phyloP scores from a whole-genome alignment of 37 sponge, comb jelly and placozoan genomes.

The Geodia barretti region DNA sequence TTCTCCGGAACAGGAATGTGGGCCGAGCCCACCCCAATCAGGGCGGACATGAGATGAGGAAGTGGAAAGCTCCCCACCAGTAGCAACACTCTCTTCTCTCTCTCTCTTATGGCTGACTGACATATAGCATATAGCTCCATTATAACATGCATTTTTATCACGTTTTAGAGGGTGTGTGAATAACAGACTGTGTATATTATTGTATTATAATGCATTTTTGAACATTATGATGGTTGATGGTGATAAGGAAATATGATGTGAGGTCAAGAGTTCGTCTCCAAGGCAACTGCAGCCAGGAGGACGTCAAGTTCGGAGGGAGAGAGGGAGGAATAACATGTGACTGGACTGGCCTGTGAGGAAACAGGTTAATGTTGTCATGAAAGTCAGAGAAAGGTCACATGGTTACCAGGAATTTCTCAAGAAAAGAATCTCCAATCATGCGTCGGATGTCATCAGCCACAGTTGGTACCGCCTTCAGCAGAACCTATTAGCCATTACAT shows the following conservation, averaged over 20 bases:
- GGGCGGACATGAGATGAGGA: not conserved
- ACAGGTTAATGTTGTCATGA: not conserved
- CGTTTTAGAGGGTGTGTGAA: not conserved
- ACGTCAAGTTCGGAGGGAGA: constrained; percentile 57
- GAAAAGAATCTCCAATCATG: constrained; percentile 30
- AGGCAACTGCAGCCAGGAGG: constrained; percentile 3
- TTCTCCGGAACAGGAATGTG: not conserved
- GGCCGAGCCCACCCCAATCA: not conserved
- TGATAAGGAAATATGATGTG: not conserved
- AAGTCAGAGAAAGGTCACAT: not conserved
- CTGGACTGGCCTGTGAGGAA: constrained; percentile 32
- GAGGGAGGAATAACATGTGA: constrained; percentile 21
- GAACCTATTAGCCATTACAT: constrained; percentile 27
- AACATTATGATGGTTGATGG: no score
- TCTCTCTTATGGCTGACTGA: no score
- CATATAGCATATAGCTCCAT: no score
- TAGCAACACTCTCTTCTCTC: no score
- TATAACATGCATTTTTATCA: no score
- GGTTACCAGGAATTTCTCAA: constrained; percentile 38
- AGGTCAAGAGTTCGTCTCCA: not conserved
- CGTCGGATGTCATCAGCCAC: constrained; percentile 24
- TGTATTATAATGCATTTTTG: no score
- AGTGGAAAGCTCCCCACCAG: not conserved
- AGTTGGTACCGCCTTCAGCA: constrained; percentile 11
- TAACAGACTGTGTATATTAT: no score